Conservation (phyloP, 2,888 invertebrate species). For the Scaptomyza polygonia region DNA sequence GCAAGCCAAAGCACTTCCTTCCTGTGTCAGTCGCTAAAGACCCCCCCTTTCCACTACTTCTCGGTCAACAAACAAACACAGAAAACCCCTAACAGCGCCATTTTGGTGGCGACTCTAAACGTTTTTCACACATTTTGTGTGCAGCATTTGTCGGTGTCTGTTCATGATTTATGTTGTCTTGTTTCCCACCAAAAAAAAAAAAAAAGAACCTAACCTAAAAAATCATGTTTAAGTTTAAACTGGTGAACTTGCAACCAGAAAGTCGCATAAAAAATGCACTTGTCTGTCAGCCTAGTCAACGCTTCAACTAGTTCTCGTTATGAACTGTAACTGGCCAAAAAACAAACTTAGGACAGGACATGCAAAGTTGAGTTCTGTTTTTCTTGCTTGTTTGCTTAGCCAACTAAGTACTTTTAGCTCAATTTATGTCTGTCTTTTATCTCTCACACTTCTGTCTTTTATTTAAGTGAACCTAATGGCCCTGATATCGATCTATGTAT, state of each 20-base stretch:
- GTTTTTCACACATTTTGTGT: constrained; percentile 60
- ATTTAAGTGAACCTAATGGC: constrained; percentile 61
- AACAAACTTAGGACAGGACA: constrained; percentile 2
- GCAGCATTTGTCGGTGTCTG: constrained; percentile 64
- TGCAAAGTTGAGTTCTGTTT: constrained; percentile 32
- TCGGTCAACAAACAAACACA: neutral
- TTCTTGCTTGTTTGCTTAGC: constrained; percentile 34
- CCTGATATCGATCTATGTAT: constrained; percentile 39
- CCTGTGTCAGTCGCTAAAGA: constrained; percentile 36
- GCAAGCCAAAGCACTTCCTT: constrained; percentile 50
- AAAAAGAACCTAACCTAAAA: no score
- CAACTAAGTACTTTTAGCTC: constrained; percentile 24
- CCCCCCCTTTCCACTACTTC: neutral
- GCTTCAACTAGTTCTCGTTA: constrained; percentile 46
- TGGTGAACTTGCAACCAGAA: constrained; percentile 35
- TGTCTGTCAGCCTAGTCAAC: constrained; percentile 66
- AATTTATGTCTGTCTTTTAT: constrained; percentile 6
- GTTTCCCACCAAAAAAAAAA: constrained; percentile 14
- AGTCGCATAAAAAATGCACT: constrained; percentile 61
- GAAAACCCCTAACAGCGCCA: constrained; percentile 5
- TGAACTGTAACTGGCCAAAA: constrained; percentile 42
- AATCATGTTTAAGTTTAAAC: constrained; percentile 43
- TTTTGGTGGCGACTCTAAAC: constrained; percentile 53
- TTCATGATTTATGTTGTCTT: constrained; percentile 76
- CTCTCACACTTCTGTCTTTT: constrained; percentile 10